Percentiles rank a stretch among this genome's conserved stretches.
Evolutionary conservation across 1,140 invertebrate genomes (phyloP).

Genomic region (Bursaphelenchus mucronatus): DNA sequence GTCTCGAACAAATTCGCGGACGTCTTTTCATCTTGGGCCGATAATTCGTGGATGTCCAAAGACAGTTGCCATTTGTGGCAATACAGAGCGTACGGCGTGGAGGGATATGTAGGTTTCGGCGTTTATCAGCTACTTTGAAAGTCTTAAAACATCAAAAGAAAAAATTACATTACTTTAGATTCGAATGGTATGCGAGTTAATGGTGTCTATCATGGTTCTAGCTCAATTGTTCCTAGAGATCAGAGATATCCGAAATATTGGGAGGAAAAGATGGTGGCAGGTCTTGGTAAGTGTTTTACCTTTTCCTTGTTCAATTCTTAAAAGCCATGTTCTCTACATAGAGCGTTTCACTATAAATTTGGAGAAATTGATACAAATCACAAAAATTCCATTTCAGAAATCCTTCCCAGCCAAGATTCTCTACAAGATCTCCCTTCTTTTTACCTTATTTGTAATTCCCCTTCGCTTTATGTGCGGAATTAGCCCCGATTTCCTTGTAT

Average conservation of each 20-base stretch:
- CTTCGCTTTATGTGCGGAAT: conserved; percentile 76
- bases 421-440: conserved; percentile 83
- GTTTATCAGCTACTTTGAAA: neutral
- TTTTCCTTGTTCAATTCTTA: too few species aligned
- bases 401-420: conserved; percentile 82
- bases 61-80: conserved; percentile 20
- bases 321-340: too few species aligned
- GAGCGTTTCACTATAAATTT: too few species aligned
- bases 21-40: too few species aligned
- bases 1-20: too few species aligned
- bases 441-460: conserved; percentile 78
- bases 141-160: neutral
- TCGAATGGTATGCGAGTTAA: conserved; percentile 43
- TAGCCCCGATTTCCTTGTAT: conserved; percentile 45
- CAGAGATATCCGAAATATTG: conserved; percentile 50
- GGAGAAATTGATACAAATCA: too few species aligned
- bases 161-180: conserved; percentile 18
- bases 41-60: neutral
- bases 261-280: conserved; percentile 52
- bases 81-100: neutral
- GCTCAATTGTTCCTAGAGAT: conserved; percentile 34
- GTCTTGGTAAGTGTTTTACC: conserved; percentile 43
- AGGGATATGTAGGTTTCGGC: conserved; percentile 4
- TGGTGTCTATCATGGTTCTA: conserved; percentile 41
- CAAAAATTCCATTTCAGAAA: conserved; percentile 66